Base-by-base conservation (phyloP, 2,888 invertebrate species). In the Thymelicus acteon region DNA sequence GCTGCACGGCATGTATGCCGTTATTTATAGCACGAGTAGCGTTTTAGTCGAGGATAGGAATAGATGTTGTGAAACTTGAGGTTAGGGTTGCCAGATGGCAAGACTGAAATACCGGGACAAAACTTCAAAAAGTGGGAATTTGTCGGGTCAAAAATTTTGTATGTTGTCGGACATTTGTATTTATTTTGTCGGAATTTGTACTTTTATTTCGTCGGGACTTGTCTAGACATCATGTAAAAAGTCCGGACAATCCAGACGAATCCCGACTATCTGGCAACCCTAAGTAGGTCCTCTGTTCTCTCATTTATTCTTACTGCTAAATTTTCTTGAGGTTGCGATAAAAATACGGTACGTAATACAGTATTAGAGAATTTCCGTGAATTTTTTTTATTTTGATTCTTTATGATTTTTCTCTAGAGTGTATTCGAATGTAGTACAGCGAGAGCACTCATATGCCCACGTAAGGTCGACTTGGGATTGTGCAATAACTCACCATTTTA, bases 401-500 rank as follows among this genome's bases (percentile, higher is more conserved):
- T 13, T 58, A 37, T 58, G 39, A 58, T 39, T 37, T 58, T 58
- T 58, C 24, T n/a, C 19, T 10, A 31, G 19, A 40, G 12, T 54
- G 44, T 40, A 66, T 39, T 49, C 60, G 60, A 67, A 67, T 44
- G 15, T 60, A 60, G 60, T 12, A 49, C 67, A 52, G 24, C 39
- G 60, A 52, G 44, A 13, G 44, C 48, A 47, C 62, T 69, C 57
- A n/a, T 65, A 65, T 8, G 24, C 37, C 44, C 60, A 47, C 52
- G 40, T 62, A 47, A 62, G 69, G 48, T 58, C 58, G 58, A 39
- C 57, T 47, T 44, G 69, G 57, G 62, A 64, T 64, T 63, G 58
- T 69, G 69, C 69, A 69, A 64, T 69, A 60, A n/a, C 15, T 57
- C 48, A 57, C 39, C 12, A 37, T 31, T 69, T 47, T 40, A 57